Evolutionary conservation across 1,140 invertebrate species (phyloP).

Genomic region (Platyura marginata): DNA sequence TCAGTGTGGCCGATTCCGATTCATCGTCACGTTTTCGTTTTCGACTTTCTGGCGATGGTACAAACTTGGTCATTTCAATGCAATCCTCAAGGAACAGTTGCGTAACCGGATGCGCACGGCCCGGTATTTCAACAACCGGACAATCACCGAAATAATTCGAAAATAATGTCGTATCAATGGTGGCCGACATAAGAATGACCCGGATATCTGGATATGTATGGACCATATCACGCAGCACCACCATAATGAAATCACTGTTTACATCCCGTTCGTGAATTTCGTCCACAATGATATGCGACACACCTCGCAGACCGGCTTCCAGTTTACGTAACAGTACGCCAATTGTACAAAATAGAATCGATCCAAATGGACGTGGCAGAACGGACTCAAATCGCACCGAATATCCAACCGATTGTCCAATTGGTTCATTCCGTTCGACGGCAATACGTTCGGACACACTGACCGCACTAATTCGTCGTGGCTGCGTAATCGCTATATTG

Average conservation of each 20-base stretch:
- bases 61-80: constrained; percentile 61
- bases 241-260: constrained; percentile 91
- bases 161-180: constrained; percentile 83
- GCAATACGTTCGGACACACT: constrained; percentile 85
- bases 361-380: constrained; percentile 78
- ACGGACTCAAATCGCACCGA: constrained; percentile 85
- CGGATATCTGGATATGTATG: constrained; percentile 73
- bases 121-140: constrained; percentile 55
- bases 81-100: constrained; percentile 86
- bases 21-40: constrained; percentile 52
- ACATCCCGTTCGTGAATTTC: constrained; percentile 96
- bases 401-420: constrained; percentile 72
- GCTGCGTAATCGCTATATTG: constrained; percentile 85
- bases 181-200: constrained; percentile 94
- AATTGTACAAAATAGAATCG: constrained; percentile 88
- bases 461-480: constrained; percentile 83
- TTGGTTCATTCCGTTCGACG: constrained; percentile 62
- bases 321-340: constrained; percentile 83
- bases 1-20: constrained; percentile 35
- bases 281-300: constrained; percentile 86
- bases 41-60: constrained; percentile 46
- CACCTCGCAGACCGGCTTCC: constrained; percentile 65
- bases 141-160: constrained; percentile 80
- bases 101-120: constrained; percentile 60
- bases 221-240: constrained; percentile 82